Base-by-base conservation (phyloP, 2,888 invertebrate species). In the Diplolepis rosae region DNA sequence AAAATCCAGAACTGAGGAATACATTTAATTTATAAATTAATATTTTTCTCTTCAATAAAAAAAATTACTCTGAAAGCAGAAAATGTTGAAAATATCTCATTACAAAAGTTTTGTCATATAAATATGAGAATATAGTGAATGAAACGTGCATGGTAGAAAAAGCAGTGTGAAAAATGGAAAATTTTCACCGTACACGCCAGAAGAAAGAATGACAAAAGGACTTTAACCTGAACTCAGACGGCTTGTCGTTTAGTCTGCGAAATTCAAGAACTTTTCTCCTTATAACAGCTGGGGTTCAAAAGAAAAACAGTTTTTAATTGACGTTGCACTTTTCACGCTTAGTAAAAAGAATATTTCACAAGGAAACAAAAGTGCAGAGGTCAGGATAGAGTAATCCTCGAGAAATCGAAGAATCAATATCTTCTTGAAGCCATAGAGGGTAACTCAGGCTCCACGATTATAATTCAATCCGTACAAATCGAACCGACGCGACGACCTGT, bases 291-390 rank as follows among this genome's bases (percentile, higher is more conserved):
- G 82, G 76, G 73, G 79, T 76, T 78, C 71, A 71, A 72, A 78
- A 75, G 80, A 76, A 79, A 78, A 81, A 72, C 83, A 73, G 76
- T 83, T 84, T n/a, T 83, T 83, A 84, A 84, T 84, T 84, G 81
- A 81, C 32, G 9, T 56, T 32, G 35, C 35, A 56, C 56, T 56
- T 56, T 56, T 35, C 35, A 24, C 39, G 24, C 18, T 56, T 61
- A n/a, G n/a, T 27, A n/a, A 11, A 39, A 24, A 3, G 39, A 39
- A 42, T 22, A 61, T 22, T 61, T 61, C 24, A 24, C 35, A 61
- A 39, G 18, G 56, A 39, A 61, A 22, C 9, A 11, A 61, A 61
- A 39, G 32, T 39, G 56, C 32, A 39, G 6, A 39, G 13, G 24
- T 35, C 61, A 61, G 18, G 22, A 2, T 4, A 48, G 48, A 18